phyloP scores from a whole-genome alignment of 1,140 invertebrate genomes.

The Macrotrachela quadricornifera region DNA sequence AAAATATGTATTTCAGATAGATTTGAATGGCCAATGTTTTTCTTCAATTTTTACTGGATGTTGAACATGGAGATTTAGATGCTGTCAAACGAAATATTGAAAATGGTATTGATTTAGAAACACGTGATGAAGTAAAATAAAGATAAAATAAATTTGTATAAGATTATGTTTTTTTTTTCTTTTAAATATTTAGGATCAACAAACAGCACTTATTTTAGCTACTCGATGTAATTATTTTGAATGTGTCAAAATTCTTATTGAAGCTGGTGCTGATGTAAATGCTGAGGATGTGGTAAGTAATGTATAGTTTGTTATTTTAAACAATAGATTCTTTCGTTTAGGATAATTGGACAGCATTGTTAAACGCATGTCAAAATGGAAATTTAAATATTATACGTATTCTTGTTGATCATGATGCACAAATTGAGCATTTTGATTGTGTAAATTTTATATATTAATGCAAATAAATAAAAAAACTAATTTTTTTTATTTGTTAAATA shows the following conservation, averaged over 20 bases:
- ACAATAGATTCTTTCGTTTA: conserved; percentile 18
- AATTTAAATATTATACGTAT: conserved; percentile 56
- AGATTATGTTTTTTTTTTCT: no score
- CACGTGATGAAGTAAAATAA: no score
- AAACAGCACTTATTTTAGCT: conserved; percentile 69
- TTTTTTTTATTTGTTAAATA: no score
- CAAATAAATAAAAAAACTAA: no score
- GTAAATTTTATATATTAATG: conserved; percentile 37
- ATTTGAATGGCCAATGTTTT: no score
- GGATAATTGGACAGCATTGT: conserved; percentile 74
- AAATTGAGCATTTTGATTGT: conserved; percentile 73
- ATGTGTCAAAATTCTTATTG: conserved; percentile 58
- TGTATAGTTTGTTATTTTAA: not conserved
- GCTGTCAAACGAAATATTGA: no score
- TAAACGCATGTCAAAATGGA: conserved; percentile 72
- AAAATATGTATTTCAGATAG: no score
- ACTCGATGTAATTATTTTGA: conserved; percentile 51
- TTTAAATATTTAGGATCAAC: conserved; percentile 69
- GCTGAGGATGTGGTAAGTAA: conserved; percentile 45
- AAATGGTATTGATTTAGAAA: no score
- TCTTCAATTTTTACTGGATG: no score
- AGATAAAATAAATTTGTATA: no score
- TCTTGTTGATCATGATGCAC: conserved; percentile 61
- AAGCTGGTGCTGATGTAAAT: conserved; percentile 64
- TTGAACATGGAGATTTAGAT: no score